phyloP scores from a whole-genome alignment of 1,140 invertebrate genomes.

The Epicauta chinensis region DNA sequence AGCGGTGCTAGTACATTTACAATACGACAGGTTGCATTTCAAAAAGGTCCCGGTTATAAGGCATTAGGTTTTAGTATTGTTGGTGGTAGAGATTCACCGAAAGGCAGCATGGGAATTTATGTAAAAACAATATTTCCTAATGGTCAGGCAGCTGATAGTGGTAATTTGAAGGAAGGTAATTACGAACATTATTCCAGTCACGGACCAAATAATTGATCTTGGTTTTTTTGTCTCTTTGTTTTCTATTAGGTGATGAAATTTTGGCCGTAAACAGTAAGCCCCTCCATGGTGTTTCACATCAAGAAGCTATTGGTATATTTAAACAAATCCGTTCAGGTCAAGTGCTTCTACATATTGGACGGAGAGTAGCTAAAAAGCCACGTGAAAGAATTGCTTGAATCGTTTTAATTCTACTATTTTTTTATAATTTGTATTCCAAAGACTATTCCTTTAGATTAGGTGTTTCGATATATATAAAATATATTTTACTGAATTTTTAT shows the following conservation, averaged over 20 bases:
- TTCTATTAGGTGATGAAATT: constrained; percentile 78
- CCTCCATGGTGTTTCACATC: constrained; percentile 82
- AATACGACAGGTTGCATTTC: constrained; percentile 46
- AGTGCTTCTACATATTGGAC: constrained; percentile 70
- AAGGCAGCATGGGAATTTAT: constrained; percentile 83
- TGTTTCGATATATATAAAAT: constrained; percentile 8
- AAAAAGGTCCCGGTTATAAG: constrained; percentile 79
- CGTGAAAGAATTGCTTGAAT: constrained; percentile 30
- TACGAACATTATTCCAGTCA: too few relatives aligned
- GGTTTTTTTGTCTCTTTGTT: neutral
- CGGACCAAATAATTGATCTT: neutral
- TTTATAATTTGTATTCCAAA: constrained; percentile 19
- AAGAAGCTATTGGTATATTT: constrained; percentile 84
- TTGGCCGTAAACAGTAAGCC: constrained; percentile 81
- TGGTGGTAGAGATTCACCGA: constrained; percentile 81
- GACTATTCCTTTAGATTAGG: constrained; percentile 13
- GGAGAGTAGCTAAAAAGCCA: constrained; percentile 33
- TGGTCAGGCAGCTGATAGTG: constrained; percentile 82
- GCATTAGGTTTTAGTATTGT: constrained; percentile 88
- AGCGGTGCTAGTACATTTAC: constrained; percentile 44
- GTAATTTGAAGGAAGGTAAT: constrained; percentile 72
- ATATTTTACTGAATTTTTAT: constrained; percentile 10
- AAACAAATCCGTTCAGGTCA: constrained; percentile 83
- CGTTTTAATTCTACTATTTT: neutral
- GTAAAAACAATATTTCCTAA: constrained; percentile 83